These are phyloP conservation scores for Ericerus pela DNA, from an alignment of 1,140 invertebrate genomes.

Conservation along the genomic window DNA sequence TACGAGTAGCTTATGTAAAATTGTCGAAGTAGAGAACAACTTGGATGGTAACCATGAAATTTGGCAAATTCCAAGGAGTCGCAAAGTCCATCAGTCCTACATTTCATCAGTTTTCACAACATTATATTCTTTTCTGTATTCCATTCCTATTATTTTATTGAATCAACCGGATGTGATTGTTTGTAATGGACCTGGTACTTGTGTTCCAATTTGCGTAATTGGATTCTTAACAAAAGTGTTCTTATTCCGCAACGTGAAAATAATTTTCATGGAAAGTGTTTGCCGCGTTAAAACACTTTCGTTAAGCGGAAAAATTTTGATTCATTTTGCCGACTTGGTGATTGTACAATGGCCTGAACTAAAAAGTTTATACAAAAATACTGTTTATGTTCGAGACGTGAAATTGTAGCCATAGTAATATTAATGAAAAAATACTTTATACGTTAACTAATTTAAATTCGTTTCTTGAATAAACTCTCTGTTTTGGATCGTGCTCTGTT, in stretches of 20 bases:
- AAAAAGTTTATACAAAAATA: constrained; percentile 19
- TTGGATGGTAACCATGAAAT: constrained; percentile 26
- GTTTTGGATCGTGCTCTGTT: no score
- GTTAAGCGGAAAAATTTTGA: constrained; percentile 71
- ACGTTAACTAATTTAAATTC: no score
- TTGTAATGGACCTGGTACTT: constrained; percentile 92
- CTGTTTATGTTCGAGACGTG: neutral
- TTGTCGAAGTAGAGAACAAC: constrained; percentile 22
- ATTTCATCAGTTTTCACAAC: constrained; percentile 63
- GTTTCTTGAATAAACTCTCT: no score
- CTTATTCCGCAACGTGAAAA: constrained; percentile 48
- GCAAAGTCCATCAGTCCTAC: constrained; percentile 78
- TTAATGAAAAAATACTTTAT: no score
- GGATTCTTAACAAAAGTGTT: constrained; percentile 50
- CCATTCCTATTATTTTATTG: constrained; percentile 51
- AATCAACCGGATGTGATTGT: constrained; percentile 61
- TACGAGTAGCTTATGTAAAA: constrained; percentile 50
- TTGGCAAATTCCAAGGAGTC: constrained; percentile 57
- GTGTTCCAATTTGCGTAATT: constrained; percentile 69
- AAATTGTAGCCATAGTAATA: no score
- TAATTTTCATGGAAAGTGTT: constrained; percentile 87
- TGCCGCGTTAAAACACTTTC: constrained; percentile 82
- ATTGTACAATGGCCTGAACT: constrained; percentile 81
- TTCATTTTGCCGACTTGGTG: constrained; percentile 66
- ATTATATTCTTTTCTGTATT: constrained; percentile 46